Evolutionary conservation across 2,113 vertebrate genomes (phyloP).

Genomic region (Eurypyga helias): DNA sequence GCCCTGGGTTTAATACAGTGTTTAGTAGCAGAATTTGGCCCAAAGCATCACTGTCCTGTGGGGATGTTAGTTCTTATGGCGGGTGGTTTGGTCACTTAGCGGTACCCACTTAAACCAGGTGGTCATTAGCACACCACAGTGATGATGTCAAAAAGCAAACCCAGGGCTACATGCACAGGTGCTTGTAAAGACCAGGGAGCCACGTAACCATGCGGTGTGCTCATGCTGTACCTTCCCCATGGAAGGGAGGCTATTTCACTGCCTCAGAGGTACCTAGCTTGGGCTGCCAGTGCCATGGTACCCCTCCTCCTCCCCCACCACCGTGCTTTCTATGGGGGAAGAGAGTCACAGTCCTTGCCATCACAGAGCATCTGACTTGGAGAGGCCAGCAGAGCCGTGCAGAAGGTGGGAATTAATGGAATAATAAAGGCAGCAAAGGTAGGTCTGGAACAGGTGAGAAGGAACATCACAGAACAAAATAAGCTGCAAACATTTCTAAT

Average conservation of each 20-base stretch:
- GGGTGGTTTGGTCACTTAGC: not conserved
- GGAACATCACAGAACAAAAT: fast-evolving
- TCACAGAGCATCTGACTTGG: fast-evolving
- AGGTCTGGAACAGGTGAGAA: not conserved
- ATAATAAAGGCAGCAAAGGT: not conserved
- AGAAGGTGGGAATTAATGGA: not conserved
- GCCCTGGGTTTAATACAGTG: not conserved
- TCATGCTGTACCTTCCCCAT: fast-evolving
- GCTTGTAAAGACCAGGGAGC: not conserved
- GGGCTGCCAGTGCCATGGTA: not conserved
- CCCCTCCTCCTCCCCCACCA: not conserved
- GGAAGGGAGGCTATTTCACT: not conserved
- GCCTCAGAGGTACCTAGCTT: not conserved
- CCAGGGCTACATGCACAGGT: fast-evolving
- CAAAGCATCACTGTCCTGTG: not conserved
- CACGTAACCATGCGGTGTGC: fast-evolving
- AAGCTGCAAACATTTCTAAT: not conserved
- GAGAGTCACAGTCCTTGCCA: not conserved
- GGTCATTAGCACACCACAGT: not conserved
- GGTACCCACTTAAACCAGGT: not conserved
- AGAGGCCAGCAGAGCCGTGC: not conserved
- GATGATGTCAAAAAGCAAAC: not conserved
- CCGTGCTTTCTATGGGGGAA: fast-evolving
- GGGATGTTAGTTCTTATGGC: not conserved
- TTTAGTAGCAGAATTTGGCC: not conserved